Conservation (phyloP, 2,113 vertebrate species). For the Notechis scutatus region DNA sequence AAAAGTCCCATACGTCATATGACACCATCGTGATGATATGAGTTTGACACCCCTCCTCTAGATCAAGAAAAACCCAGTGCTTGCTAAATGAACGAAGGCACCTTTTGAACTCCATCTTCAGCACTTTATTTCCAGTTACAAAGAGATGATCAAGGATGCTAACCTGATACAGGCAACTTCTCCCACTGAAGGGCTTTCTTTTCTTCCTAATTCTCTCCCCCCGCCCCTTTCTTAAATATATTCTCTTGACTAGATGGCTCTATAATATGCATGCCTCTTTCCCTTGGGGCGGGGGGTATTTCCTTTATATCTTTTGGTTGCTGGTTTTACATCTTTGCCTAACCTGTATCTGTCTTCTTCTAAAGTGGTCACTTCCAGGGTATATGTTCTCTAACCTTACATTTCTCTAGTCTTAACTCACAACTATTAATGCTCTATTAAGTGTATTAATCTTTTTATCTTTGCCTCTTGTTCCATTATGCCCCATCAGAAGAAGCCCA, state of each 20-base stretch:
- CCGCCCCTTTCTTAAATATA: slow-evolving; percentile 15
- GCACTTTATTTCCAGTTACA: slow-evolving; percentile 49
- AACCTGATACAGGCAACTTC: slow-evolving; percentile 41
- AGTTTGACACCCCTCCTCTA: neutral
- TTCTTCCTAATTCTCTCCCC: neutral
- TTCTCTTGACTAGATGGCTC: slow-evolving; percentile 43
- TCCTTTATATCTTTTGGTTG: slow-evolving; percentile 12
- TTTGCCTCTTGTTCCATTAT: neutral
- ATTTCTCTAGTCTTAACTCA: slow-evolving; percentile 19
- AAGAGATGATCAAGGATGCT: slow-evolving; percentile 51
- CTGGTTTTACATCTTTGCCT: slow-evolving; percentile 19
- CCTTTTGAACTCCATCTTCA: slow-evolving; percentile 47
- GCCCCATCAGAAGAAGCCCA: slow-evolving; percentile 51
- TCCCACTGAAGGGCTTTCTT: slow-evolving; percentile 28
- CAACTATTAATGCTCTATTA: slow-evolving; percentile 35
- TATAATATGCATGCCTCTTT: slow-evolving; percentile 51
- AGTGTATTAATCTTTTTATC: slow-evolving; percentile 47
- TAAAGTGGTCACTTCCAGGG: slow-evolving; percentile 18
- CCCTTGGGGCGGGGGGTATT: neutral
- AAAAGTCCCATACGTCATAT: too few species aligned
- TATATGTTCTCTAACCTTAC: slow-evolving; percentile 27
- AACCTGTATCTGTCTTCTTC: slow-evolving; percentile 17
- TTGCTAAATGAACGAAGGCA: neutral
- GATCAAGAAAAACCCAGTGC: neutral
- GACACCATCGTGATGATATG: too few species aligned